A percentile compares a stretch with the other conserved stretches of the same genome.
Conservation (phyloP, 1,140 invertebrate genomes). For the Drosophila ohnishii region DNA sequence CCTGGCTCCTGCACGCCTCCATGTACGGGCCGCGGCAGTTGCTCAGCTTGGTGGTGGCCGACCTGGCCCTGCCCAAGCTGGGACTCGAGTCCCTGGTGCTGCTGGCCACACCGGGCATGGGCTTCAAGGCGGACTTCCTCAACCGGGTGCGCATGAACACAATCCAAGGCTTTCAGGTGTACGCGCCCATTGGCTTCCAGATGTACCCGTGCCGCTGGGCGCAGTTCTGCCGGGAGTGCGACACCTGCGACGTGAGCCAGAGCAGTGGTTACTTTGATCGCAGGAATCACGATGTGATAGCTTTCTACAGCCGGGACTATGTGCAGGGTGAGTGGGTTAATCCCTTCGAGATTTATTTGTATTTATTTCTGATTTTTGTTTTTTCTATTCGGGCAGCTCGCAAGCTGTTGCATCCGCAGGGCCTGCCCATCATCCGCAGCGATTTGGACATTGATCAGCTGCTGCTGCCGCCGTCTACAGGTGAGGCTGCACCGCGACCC, state of each 20-base stretch:
- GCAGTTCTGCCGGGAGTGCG: conserved; percentile 84
- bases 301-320: conserved; percentile 94
- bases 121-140: conserved; percentile 91
- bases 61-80: conserved; percentile 89
- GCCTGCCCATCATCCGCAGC: conserved; percentile 85
- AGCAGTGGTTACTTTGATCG: conserved; percentile 92
- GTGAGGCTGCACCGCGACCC: conserved; percentile 27
- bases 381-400: conserved; percentile 84
- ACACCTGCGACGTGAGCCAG: conserved; percentile 89
- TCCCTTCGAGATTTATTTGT: neutral
- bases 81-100: conserved; percentile 88
- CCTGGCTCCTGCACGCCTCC: conserved; percentile 70
- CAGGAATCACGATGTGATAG: conserved; percentile 88
- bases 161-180: conserved; percentile 91
- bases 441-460: conserved; percentile 86
- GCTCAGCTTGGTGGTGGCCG: conserved; percentile 88
- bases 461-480: conserved; percentile 62
- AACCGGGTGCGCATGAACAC: conserved; percentile 95
- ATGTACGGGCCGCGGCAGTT: conserved; percentile 82
- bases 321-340: conserved; percentile 85
- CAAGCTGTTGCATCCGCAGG: conserved; percentile 84
- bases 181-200: conserved; percentile 91
- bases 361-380: no score
- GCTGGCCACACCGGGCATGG: conserved; percentile 86
- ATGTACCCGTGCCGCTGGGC: conserved; percentile 86